Base-by-base conservation (phyloP, 1,140 invertebrate genomes). In the Holotrichia oblita region DNA sequence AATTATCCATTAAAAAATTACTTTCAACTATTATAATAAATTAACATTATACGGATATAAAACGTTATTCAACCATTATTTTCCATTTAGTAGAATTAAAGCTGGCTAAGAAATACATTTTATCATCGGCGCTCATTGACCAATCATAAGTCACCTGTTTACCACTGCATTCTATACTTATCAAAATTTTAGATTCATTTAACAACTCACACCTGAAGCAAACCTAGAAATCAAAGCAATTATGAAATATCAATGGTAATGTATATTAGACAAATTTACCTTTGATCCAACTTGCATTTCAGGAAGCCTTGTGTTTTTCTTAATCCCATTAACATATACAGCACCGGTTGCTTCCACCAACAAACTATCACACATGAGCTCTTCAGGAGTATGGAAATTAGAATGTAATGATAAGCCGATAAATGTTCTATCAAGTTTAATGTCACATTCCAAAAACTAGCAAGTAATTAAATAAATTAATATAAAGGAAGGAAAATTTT, bases 371-470 rank as follows among this genome's bases (percentile, higher is more conserved):
- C 27, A 14, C 22, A 9, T 77, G 40, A 42, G 24, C 59, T 34
- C 80, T 73, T 42, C 73, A 20, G 44, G 64, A 20, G 20, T 24
- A 1, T 4, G 0, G n/a, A 64, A 76, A 9, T 76, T 73, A 42
- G 73, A 76, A 12, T 42, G 40, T 27, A 75, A 27, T 72, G 78
- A 73, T n/a, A 81, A 40, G 6, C 73, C 74, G 10, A 83, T 76
- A 75, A 83, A 80, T 6, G 78, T 83, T 40, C 83, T 76, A 61
- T 81, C 61, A 8, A 80, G 79, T 44, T 78, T 80, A 2, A 72
- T 41, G 79, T 85, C 83, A 44, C 76, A 78, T 77, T 85, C 83
- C 79, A 85, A 80, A 80, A 84, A 80, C 84, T 85, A 77, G 79
- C 81, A 79, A 77, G 14, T 40, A 79, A 64, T n/a, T n/a, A n/a